phyloP scores from a whole-genome alignment of 2,113 vertebrate genomes.

The Ophthalmolycus amberensis region DNA sequence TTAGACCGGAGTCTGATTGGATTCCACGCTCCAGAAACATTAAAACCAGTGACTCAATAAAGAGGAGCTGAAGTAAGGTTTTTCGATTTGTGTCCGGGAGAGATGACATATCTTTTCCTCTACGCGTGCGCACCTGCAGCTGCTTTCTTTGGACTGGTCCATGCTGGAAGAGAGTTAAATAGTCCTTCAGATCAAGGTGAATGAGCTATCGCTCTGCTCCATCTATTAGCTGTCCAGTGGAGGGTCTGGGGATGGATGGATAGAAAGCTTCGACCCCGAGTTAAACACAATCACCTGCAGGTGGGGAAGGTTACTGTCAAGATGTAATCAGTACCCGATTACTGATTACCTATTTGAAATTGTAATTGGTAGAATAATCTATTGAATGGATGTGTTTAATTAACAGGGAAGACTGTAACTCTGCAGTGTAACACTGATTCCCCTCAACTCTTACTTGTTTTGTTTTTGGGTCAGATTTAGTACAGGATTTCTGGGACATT shows the following conservation, averaged over 20 bases:
- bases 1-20: constrained; percentile 66
- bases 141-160: not conserved
- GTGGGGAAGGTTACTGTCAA: constrained; percentile 38
- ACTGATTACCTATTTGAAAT: constrained; percentile 65
- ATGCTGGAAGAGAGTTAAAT: constrained; percentile 38
- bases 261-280: constrained; percentile 51
- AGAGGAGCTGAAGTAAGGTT: constrained; percentile 15
- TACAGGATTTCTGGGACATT: not conserved
- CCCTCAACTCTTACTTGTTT: not conserved
- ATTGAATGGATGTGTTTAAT: constrained; percentile 48
- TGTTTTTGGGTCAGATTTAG: not conserved
- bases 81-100: not conserved
- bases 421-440: not conserved
- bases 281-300: constrained; percentile 55
- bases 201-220: constrained; percentile 52
- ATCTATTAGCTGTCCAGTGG: constrained; percentile 74
- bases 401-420: constrained; percentile 23
- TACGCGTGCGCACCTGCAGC: not conserved
- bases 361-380: constrained; percentile 60
- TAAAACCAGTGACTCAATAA: constrained; percentile 46
- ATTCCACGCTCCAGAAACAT: constrained; percentile 74
- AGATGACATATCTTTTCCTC: constrained; percentile 3
- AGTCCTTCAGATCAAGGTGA: constrained; percentile 70
- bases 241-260: constrained; percentile 52
- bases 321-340: constrained; percentile 49